Evolutionary conservation across 2,888 invertebrate genomes (phyloP).

Genomic region (Apamea crenata): DNA sequence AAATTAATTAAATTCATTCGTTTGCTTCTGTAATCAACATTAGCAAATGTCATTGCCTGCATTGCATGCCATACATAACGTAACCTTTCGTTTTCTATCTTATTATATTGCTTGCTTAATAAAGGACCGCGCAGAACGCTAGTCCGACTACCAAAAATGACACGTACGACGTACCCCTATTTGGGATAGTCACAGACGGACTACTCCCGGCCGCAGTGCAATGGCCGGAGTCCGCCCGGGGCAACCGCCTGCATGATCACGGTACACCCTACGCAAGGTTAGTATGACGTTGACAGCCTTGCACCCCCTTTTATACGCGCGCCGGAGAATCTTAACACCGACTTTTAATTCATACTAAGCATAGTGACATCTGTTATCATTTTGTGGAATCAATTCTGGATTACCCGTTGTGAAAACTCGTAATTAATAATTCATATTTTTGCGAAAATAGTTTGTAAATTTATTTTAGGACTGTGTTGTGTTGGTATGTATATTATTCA

Average conservation of each 20-base stretch:
- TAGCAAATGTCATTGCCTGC: not conserved
- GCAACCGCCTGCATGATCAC: conserved; percentile 93
- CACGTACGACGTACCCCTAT: conserved; percentile 91
- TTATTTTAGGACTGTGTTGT: not conserved
- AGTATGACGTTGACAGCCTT: conserved; percentile 82
- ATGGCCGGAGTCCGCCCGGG: conserved; percentile 92
- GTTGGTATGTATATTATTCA: not conserved
- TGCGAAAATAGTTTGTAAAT: not conserved
- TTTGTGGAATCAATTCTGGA: conserved; percentile 38
- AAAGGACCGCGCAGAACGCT: conserved; percentile 91
- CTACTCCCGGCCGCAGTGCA: conserved; percentile 91
- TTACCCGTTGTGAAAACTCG: conserved; percentile 43
- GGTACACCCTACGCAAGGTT: conserved; percentile 94
- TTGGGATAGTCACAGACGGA: conserved; percentile 91
- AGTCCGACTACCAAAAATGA: conserved; percentile 92
- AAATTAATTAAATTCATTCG: not conserved
- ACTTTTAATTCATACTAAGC: conserved; percentile 73
- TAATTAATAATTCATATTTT: not conserved
- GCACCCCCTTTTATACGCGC: conserved; percentile 71
- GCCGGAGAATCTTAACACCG: conserved; percentile 76
- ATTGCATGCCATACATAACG: conserved; percentile 28
- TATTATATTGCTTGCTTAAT: conserved; percentile 2
- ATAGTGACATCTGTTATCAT: conserved; percentile 83
- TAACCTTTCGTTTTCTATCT: too few relatives aligned
- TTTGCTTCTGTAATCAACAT: not conserved